Percentiles rank a stretch among this genome's conserved stretches.
phyloP scores from a whole-genome alignment of 2,113 vertebrate species.

The Chascanopsetta lugubris region DNA sequence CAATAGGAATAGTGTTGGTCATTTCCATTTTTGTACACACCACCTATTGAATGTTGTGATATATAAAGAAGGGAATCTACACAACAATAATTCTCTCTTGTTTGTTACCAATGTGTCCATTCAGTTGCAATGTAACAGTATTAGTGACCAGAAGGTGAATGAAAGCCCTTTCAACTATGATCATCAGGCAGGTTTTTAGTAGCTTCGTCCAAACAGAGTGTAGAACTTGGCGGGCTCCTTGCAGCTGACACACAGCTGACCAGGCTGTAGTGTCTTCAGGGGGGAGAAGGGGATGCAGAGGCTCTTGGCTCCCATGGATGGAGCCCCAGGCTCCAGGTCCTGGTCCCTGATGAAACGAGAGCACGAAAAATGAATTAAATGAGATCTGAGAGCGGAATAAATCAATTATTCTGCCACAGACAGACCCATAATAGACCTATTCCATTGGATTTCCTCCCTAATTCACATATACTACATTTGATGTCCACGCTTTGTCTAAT shows the following conservation, averaged over 20 bases:
- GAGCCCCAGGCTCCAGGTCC: conserved; percentile 95
- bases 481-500: background rate
- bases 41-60: background rate
- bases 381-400: background rate
- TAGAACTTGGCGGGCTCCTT: conserved; percentile 91
- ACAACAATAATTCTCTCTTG: background rate
- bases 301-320: conserved; percentile 98
- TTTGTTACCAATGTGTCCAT: conserved; percentile 9
- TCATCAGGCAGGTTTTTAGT: conserved; percentile 70
- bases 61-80: background rate
- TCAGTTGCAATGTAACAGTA: background rate
- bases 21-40: background rate
- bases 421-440: no score
- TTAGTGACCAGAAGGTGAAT: conserved; percentile 7
- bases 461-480: background rate
- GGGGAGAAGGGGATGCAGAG: conserved; percentile 96
- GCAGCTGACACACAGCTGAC: conserved; percentile 87
- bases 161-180: conserved; percentile 41
- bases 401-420: no score
- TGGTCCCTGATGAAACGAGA: conserved; percentile 84
- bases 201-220: conserved; percentile 97
- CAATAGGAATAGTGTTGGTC: background rate
- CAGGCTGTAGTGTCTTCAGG: conserved; percentile 84
- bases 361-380: background rate
- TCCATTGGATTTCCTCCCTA: no score